Evolutionary conservation across 1,140 invertebrate genomes (phyloP).

Genomic region (Hyles euphorbiae): DNA sequence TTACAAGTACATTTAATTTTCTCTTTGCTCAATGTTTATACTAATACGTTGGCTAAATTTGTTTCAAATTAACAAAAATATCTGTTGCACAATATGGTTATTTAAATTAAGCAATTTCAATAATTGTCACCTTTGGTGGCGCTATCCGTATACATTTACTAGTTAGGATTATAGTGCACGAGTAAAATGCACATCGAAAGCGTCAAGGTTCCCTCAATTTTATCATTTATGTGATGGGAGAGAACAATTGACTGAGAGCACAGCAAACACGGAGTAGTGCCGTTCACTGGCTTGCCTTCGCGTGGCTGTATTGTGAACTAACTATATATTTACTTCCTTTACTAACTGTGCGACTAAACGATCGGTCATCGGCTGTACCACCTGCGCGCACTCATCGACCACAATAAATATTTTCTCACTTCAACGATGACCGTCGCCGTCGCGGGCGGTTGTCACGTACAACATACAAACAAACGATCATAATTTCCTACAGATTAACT

Average conservation of each 20-base stretch:
- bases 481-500: slow-evolving; percentile 65
- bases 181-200: slow-evolving; percentile 42
- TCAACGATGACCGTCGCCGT: too few relatives aligned
- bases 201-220: slow-evolving; percentile 26
- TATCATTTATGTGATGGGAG: slow-evolving; percentile 20
- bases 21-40: not conserved
- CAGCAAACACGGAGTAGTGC: not conserved
- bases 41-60: not conserved
- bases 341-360: slow-evolving; percentile 4
- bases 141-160: slow-evolving; percentile 63
- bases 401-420: too few relatives aligned
- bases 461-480: slow-evolving; percentile 35
- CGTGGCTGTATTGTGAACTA: slow-evolving; percentile 14
- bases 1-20: slow-evolving; percentile 4
- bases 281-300: not conserved
- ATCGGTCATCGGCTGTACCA: too few relatives aligned
- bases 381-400: too few relatives aligned
- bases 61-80: slow-evolving; percentile 2
- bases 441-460: not conserved
- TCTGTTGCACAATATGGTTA: slow-evolving; percentile 3
- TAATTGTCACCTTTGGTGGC: slow-evolving; percentile 48
- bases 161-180: slow-evolving; percentile 53
- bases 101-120: slow-evolving; percentile 20
- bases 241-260: slow-evolving; percentile 12
- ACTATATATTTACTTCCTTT: slow-evolving; percentile 37